phyloP scores from a whole-genome alignment of 1,140 invertebrate species.

The Sminthurides bifidus region DNA sequence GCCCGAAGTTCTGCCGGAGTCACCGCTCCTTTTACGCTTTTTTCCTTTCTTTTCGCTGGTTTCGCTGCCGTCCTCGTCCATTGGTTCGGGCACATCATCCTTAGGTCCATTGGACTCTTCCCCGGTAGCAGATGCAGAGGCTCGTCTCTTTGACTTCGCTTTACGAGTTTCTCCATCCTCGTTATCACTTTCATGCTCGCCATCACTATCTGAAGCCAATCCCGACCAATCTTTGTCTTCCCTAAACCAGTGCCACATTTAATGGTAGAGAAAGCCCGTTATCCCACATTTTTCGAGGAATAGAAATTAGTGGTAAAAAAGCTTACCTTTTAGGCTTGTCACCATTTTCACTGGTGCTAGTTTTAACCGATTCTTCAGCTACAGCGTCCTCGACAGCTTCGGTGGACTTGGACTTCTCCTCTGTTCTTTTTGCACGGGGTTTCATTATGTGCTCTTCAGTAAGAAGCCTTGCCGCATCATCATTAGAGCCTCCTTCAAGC shows the following conservation, averaged over 20 bases:
- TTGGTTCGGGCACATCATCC: constrained; percentile 32
- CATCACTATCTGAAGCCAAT: constrained; percentile 18
- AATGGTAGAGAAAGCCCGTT: neutral
- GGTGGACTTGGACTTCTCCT: constrained; percentile 18
- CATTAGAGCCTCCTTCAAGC: constrained; percentile 88
- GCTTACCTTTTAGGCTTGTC: constrained; percentile 11
- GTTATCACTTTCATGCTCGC: constrained; percentile 28
- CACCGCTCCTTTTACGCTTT: constrained; percentile 35
- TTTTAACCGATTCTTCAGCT: constrained; percentile 4
- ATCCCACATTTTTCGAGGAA: neutral
- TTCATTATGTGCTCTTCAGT: constrained; percentile 24
- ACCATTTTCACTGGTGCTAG: too few relatives aligned
- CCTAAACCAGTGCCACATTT: too few relatives aligned
- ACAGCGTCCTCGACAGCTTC: constrained; percentile 27
- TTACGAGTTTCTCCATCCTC: constrained; percentile 31
- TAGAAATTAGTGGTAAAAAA: neutral
- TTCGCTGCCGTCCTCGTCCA: constrained; percentile 10
- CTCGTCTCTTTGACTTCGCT: neutral
- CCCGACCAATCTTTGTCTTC: neutral
- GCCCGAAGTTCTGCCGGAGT: constrained; percentile 26
- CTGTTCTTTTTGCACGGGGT: constrained; percentile 6
- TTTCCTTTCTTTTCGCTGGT: constrained; percentile 29
- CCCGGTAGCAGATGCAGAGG: constrained; percentile 19
- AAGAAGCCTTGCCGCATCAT: constrained; percentile 47
- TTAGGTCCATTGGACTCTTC: constrained; percentile 36